Conservation (phyloP, 2,888 invertebrate species). For the Microdon myrmicae region DNA sequence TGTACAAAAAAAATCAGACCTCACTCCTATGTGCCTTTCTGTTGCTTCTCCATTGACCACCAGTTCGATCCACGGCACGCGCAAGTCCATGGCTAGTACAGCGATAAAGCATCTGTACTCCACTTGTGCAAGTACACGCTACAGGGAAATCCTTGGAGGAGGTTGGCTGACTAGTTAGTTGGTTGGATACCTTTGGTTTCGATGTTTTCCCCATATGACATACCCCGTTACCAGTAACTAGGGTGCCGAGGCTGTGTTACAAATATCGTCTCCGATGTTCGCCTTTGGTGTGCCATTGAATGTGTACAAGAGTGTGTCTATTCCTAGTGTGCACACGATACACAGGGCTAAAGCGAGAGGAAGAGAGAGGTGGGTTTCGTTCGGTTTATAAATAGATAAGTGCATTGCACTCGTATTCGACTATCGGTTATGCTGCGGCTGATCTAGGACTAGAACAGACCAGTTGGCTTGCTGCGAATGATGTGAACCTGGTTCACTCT, state of each 20-base stretch:
- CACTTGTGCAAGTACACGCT: slow-evolving; percentile 12
- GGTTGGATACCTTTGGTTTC: slow-evolving; percentile 10
- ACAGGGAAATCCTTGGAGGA: slow-evolving; percentile 30
- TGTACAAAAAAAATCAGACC: no score
- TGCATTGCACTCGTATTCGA: slow-evolving; percentile 28
- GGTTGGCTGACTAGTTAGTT: slow-evolving; percentile 8
- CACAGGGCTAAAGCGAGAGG: slow-evolving; percentile 15
- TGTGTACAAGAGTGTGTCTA: slow-evolving; percentile 22
- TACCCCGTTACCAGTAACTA: not conserved
- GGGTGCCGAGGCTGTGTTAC: slow-evolving; percentile 11
- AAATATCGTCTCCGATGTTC: not conserved
- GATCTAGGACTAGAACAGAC: slow-evolving; percentile 44
- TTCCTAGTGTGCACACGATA: slow-evolving; percentile 24
- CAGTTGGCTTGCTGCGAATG: slow-evolving; percentile 30
- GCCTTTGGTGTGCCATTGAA: slow-evolving; percentile 5
- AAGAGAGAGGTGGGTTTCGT: slow-evolving; percentile 18
- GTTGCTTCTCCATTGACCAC: no score
- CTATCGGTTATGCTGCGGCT: no score
- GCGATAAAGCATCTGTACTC: slow-evolving; percentile 16
- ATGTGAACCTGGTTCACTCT: slow-evolving; percentile 45
- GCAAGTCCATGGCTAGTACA: slow-evolving; percentile 44
- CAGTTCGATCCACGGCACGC: slow-evolving; percentile 33
- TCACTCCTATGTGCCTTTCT: no score
- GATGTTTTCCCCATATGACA: slow-evolving; percentile 11
- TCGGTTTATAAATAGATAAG: slow-evolving; percentile 34